These are phyloP conservation scores for Onychostoma macrolepis DNA, from an alignment of 2,113 vertebrate species.

Conservation along the genomic window DNA sequence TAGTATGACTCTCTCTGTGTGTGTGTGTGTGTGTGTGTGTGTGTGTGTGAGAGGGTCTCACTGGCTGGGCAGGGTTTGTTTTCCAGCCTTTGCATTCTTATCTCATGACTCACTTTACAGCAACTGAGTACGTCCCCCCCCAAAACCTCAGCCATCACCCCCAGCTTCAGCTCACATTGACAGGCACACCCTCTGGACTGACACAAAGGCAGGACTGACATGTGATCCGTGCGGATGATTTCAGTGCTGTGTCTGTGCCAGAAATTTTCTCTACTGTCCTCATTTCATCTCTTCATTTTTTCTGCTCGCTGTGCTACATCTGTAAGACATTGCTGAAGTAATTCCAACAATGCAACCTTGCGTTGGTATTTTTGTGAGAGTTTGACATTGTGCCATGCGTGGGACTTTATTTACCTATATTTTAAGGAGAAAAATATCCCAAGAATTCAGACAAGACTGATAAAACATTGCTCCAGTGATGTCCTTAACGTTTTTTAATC, in stretches of 20 bases:
- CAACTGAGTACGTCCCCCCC: constrained; percentile 62
- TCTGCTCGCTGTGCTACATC: background rate
- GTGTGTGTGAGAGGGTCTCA: background rate
- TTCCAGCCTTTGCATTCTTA: constrained; percentile 74
- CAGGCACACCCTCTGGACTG: background rate
- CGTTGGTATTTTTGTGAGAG: constrained; percentile 18
- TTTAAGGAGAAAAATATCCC: background rate
- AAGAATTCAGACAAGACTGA: background rate
- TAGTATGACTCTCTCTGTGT: background rate
- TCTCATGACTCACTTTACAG: constrained; percentile 74
- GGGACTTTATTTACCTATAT: background rate
- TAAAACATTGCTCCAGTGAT: background rate
- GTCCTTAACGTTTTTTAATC: too few species aligned
- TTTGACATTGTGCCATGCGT: constrained; percentile 7
- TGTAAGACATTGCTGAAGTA: background rate
- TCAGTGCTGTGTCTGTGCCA: constrained; percentile 27
- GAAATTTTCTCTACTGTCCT: background rate
- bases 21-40: background rate
- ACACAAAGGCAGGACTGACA: constrained; percentile 46
- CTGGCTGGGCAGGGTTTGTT: constrained; percentile 68
- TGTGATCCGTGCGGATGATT: constrained; percentile 22
- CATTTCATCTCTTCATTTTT: background rate
- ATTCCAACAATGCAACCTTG: background rate
- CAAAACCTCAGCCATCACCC: constrained; percentile 42
- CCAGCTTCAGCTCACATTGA: constrained; percentile 40